Conservation (phyloP, 92 coral and sea anemone genomes). For the Epizoanthus ramosus region DNA sequence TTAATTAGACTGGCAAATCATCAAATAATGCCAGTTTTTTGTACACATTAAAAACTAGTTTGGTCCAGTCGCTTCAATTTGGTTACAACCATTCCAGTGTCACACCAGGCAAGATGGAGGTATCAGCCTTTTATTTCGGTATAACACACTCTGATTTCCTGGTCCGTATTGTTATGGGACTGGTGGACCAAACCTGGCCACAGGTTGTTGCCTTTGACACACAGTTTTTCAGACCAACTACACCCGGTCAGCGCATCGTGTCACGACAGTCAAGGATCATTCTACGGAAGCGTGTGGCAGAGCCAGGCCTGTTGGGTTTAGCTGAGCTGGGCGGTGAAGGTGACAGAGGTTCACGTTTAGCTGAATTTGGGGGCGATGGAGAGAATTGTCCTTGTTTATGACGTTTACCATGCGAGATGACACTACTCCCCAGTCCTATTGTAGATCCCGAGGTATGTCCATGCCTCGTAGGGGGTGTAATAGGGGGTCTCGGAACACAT, state of each 20-base stretch:
- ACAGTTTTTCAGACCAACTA: no score
- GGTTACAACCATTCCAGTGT: no score
- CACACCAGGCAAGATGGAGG: no score
- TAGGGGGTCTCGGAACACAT: conserved; percentile 62
- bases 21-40: no score
- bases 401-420: conserved; percentile 9
- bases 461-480: conserved; percentile 60
- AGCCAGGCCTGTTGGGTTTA: conserved; percentile 70
- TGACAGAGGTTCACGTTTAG: conserved; percentile 43
- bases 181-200: no score
- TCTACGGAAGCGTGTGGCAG: conserved; percentile 87
- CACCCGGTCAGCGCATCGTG: background rate
- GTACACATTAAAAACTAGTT: no score
- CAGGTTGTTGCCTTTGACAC: no score
- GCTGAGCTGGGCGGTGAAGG: conserved; percentile 97
- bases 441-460: conserved; percentile 9
- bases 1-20: no score
- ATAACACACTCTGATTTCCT: no score
- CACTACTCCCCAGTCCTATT: background rate
- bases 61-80: no score
- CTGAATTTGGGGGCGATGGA: conserved; percentile 71
- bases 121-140: no score
- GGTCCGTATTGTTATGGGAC: no score
- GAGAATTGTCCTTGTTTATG: conserved; percentile 47
- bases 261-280: conserved; percentile 80